phyloP scores from a whole-genome alignment of 2,797 vertebrate species.

The Kryptopterus vitreolus region DNA sequence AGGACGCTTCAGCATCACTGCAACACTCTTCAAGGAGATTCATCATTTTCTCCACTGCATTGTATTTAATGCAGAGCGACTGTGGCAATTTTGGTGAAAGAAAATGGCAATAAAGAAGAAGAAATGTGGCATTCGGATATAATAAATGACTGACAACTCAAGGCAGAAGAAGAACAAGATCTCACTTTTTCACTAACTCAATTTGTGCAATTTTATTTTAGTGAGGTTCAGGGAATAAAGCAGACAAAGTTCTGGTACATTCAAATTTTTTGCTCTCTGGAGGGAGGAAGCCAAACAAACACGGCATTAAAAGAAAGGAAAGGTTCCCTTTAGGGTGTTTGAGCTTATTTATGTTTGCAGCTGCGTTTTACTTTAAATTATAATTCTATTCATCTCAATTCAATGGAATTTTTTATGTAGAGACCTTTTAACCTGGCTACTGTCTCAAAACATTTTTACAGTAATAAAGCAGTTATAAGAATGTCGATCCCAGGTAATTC shows the following conservation, averaged over 20 bases:
- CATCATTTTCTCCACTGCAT: not conserved
- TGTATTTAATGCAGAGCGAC: not conserved
- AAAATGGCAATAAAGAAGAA: not conserved
- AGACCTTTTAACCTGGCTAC: too few relatives aligned
- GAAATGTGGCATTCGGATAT: not conserved
- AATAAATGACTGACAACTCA: not conserved
- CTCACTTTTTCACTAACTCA: not conserved
- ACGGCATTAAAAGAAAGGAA: not conserved
- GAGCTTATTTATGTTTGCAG: not conserved
- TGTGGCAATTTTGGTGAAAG: not conserved
- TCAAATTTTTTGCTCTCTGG: not conserved
- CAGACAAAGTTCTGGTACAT: not conserved
- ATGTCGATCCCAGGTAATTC: too few relatives aligned
- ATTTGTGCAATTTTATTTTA: not conserved
- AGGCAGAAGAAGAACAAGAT: not conserved
- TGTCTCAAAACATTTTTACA: too few relatives aligned
- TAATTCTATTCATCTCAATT: too few relatives aligned
- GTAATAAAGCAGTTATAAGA: too few relatives aligned
- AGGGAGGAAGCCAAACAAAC: not conserved
- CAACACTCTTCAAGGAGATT: not conserved
- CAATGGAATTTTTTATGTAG: too few relatives aligned
- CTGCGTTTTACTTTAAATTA: not conserved
- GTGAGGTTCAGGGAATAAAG: not conserved
- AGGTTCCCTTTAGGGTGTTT: not conserved
- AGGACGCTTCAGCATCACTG: too few relatives aligned